Base-by-base conservation (phyloP, 2,888 invertebrate genomes). In the Epistrophe eligans region DNA sequence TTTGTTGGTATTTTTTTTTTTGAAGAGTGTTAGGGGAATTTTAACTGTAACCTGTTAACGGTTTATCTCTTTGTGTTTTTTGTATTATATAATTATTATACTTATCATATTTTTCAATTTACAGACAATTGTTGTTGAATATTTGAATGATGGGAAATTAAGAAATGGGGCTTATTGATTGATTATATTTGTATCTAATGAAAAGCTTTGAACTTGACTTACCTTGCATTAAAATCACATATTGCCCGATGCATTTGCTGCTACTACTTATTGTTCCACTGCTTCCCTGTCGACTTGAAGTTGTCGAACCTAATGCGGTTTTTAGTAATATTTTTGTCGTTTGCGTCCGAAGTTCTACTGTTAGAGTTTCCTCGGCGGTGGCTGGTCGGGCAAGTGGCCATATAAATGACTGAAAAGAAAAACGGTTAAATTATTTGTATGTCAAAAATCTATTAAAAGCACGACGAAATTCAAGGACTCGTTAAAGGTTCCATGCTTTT, bases 361-460 rank as follows among this genome's bases (percentile, higher is more conserved):
- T 93, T 70, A 96, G 92, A 55, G 94, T 93, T 91, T 96, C 96
- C 81, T 95, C 94, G 73, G 94, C 94, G 88, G 95, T 95, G 67
- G 96, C 93, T 4, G 95, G 94, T 79, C 95, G 93, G 8, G 95
- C 95, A 88, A 96, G 94, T 2, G 95, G 95, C 96, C 96, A 96
- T 90, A 95, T 95, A 91, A 95, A 95, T 66, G 93, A 93, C 95
- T 95, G 92, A 19, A 94, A 83, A 10, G 48, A 48, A 48, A 48
- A 43, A 43, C 2, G 6, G 7, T n/a, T n/a, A n/a, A n/a, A n/a
- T n/a, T n/a, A n/a, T n/a, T n/a, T n/a, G n/a, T n/a, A n/a, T n/a
- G n/a, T n/a, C n/a, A n/a, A n/a, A n/a, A n/a, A n/a, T n/a, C n/a
- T n/a, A n/a, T n/a, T n/a, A n/a, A n/a, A n/a, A n/a, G n/a, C n/a